Percentiles rank a stretch among this genome's conserved stretches.
phyloP scores from a whole-genome alignment of 2,888 invertebrate species.

The Gryllus longicercus region DNA sequence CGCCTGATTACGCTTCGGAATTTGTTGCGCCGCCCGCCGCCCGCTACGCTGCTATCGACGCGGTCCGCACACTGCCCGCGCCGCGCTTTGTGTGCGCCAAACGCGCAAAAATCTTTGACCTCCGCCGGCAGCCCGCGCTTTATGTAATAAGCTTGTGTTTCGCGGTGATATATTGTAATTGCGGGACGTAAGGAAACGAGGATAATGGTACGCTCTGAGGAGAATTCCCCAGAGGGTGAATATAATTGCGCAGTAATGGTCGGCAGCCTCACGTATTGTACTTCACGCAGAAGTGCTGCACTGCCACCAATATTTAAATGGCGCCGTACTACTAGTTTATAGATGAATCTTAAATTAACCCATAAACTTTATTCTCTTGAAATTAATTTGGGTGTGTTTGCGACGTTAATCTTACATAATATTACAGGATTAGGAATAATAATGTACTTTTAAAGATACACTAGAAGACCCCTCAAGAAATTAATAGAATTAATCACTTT shows the following conservation, averaged over 20 bases:
- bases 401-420: too few species aligned
- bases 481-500: too few species aligned
- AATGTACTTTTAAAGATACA: too few species aligned
- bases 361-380: too few species aligned
- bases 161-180: neutral
- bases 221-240: neutral
- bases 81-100: neutral
- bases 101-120: neutral
- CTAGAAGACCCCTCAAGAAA: too few species aligned
- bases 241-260: neutral
- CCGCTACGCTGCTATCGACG: neutral
- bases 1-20: neutral
- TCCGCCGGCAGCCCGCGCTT: neutral
- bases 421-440: too few species aligned
- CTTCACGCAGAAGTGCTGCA: neutral
- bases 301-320: neutral
- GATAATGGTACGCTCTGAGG: neutral
- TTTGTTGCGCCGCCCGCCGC: conserved; percentile 3
- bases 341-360: too few species aligned
- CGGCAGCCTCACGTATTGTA: neutral
- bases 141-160: conserved; percentile 2
- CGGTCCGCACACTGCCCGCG: neutral
- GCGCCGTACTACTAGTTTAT: neutral
- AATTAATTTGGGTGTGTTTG: too few species aligned
- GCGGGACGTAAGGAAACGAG: neutral